Evolutionary conservation across 2,113 vertebrate genomes (phyloP).

Genomic region (Erinaceus europaeus): DNA sequence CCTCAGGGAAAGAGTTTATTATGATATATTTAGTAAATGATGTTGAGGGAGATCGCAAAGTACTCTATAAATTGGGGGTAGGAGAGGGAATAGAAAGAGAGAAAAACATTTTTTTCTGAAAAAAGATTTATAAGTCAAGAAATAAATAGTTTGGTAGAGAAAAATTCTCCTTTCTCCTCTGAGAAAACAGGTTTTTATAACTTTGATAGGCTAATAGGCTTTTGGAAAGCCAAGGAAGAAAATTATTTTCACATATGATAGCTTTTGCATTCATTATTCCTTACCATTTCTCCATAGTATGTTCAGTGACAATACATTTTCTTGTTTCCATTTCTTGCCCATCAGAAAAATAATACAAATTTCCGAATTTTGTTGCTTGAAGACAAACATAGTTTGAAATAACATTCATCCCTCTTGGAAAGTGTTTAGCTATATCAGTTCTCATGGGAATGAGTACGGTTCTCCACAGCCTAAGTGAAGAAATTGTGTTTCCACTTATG

Average conservation of each 20-base stretch:
- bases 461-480: neutral
- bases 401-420: constrained; percentile 33
- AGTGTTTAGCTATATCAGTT: neutral
- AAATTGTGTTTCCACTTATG: constrained; percentile 21
- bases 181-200: neutral
- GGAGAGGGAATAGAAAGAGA: constrained; percentile 25
- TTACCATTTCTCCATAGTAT: neutral
- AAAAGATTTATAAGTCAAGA: constrained; percentile 59
- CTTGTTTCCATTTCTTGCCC: constrained; percentile 9
- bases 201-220: neutral
- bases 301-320: neutral
- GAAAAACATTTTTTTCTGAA: constrained; percentile 52
- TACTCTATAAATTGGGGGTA: constrained; percentile 40
- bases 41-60: constrained; percentile 39
- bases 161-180: neutral
- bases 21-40: constrained; percentile 66
- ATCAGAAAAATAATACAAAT: constrained; percentile 34
- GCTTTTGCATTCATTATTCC: neutral
- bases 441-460: constrained; percentile 14
- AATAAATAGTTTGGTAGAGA: constrained; percentile 44
- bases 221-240: constrained; percentile 24
- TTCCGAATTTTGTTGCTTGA: constrained; percentile 31
- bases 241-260: constrained; percentile 7
- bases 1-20: constrained; percentile 52
- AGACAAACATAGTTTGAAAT: constrained; percentile 45